These are phyloP conservation scores for Cephus runcator DNA, from an alignment of 2,888 invertebrate genomes.

Conservation along the genomic window DNA sequence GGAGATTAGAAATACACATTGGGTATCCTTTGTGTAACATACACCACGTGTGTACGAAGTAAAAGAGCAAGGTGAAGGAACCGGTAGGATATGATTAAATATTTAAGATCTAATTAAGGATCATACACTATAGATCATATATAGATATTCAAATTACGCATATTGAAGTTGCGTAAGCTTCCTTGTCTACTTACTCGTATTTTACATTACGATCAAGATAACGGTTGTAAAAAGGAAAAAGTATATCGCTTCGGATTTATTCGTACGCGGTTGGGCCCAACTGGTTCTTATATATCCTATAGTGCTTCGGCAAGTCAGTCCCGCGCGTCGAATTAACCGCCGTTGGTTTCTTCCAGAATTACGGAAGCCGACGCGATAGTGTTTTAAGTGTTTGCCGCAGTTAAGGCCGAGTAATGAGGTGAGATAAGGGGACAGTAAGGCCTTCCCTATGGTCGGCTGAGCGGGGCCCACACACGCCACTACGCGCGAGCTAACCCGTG, in stretches of 20 bases:
- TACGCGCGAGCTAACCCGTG: slow-evolving; percentile 20
- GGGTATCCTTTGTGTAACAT: background rate
- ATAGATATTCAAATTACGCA: background rate
- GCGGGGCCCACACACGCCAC: slow-evolving; percentile 39
- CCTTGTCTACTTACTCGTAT: background rate
- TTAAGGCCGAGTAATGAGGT: slow-evolving; percentile 62
- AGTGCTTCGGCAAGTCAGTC: background rate
- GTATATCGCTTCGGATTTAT: background rate
- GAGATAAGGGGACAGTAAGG: slow-evolving; percentile 56
- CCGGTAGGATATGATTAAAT: background rate
- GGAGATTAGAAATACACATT: background rate
- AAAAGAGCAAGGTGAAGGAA: background rate
- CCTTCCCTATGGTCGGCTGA: slow-evolving; percentile 33
- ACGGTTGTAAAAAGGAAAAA: background rate
- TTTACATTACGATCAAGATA: background rate
- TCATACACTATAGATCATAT: background rate
- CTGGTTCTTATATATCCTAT: background rate
- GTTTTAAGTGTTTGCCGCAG: slow-evolving; percentile 60
- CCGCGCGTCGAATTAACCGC: slow-evolving; percentile 1
- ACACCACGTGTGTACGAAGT: background rate
- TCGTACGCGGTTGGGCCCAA: background rate
- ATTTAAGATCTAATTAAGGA: background rate
- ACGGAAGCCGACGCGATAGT: slow-evolving; percentile 58
- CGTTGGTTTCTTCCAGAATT: slow-evolving; percentile 41
- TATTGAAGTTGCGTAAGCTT: background rate